Evolutionary conservation across 2,797 vertebrate genomes (phyloP).

Genomic region (Fistularia tabacaria): DNA sequence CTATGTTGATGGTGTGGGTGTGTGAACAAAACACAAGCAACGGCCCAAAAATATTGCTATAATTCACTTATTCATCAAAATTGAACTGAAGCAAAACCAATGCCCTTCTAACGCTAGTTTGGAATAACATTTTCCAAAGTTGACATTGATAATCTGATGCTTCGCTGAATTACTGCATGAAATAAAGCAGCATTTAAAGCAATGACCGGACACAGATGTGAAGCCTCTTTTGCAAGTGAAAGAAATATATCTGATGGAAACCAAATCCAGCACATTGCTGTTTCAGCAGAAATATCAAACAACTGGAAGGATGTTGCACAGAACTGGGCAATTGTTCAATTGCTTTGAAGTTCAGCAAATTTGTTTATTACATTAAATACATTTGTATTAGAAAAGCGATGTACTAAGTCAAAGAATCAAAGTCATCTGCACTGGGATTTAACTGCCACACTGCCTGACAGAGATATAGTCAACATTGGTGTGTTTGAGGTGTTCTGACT

Average conservation of each 20-base stretch:
- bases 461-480: too few species aligned
- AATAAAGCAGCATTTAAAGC: conserved; percentile 39
- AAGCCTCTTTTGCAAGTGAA: conserved; percentile 27
- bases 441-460: too few species aligned
- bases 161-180: conserved; percentile 17
- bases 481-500: conserved; percentile 35
- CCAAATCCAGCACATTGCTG: conserved; percentile 56
- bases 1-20: conserved; percentile 12
- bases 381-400: neutral
- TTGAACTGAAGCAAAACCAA: too few species aligned
- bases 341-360: conserved; percentile 23
- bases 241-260: conserved; percentile 46
- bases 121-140: conserved; percentile 1
- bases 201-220: conserved; percentile 40
- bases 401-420: too few species aligned
- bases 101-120: too few species aligned
- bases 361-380: conserved; percentile 13
- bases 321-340: conserved; percentile 26
- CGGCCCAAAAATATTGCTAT: too few species aligned
- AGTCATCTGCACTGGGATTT: too few species aligned
- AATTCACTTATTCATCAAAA: too few species aligned
- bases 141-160: conserved; percentile 14
- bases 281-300: conserved; percentile 63
- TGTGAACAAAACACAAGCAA: neutral
- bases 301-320: conserved; percentile 31